Percentiles rank a stretch among this genome's conserved stretches.
These are phyloP conservation scores for Trachemys scripta DNA, from an alignment of 2,113 vertebrate species.

Conservation along the genomic window DNA sequence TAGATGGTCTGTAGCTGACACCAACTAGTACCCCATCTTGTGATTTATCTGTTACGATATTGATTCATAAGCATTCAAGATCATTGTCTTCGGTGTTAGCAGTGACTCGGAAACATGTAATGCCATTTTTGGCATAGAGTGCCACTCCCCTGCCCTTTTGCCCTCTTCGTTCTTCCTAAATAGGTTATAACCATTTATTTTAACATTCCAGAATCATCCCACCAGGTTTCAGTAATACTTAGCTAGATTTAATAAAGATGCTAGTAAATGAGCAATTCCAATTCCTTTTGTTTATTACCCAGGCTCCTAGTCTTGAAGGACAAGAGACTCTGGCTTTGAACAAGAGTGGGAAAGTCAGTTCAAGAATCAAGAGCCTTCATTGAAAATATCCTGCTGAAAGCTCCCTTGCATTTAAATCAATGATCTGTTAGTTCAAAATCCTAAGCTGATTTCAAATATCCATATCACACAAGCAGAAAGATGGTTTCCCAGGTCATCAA, in stretches of 20 bases:
- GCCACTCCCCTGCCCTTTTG: background rate
- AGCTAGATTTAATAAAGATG: background rate
- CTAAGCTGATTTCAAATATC: background rate
- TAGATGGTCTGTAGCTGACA: background rate
- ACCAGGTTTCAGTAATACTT: background rate
- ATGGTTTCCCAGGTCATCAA: background rate
- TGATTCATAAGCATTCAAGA: background rate
- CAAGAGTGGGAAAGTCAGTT: background rate
- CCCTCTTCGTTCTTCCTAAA: background rate
- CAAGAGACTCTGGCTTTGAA: background rate
- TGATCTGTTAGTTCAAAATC: background rate
- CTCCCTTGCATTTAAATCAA: background rate
- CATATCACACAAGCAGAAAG: background rate
- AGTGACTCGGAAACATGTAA: background rate
- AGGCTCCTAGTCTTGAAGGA: background rate
- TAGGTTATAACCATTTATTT: background rate
- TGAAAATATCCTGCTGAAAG: background rate
- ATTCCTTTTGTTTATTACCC: background rate
- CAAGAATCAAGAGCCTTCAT: background rate
- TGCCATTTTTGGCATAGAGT: background rate
- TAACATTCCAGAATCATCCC: background rate
- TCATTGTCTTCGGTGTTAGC: background rate
- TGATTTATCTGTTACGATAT: background rate
- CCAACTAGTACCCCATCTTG: background rate
- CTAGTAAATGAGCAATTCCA: background rate